Evolutionary conservation across 2,113 vertebrate species (phyloP).

Genomic region (Arizona elegans): DNA sequence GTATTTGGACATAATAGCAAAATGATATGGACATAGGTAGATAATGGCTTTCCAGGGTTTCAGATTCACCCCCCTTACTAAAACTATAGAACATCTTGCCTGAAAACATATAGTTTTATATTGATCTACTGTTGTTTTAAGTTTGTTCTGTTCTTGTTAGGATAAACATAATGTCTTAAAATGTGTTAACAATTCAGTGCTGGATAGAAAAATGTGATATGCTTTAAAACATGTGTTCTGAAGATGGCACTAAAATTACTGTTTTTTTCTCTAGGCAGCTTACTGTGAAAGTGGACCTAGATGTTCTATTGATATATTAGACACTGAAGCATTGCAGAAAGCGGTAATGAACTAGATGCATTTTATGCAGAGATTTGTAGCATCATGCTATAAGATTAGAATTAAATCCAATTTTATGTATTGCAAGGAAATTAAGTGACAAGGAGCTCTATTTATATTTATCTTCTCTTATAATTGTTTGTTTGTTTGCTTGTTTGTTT

Average conservation of each 20-base stretch:
- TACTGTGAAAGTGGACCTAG: background rate
- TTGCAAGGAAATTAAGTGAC: background rate
- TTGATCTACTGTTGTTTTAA: background rate
- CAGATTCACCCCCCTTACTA: background rate
- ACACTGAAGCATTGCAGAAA: background rate
- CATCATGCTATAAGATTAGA: background rate
- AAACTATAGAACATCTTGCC: background rate
- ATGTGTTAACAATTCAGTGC: background rate
- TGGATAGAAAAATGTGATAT: background rate
- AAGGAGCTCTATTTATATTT: background rate
- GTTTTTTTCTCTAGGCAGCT: background rate
- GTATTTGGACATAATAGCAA: background rate
- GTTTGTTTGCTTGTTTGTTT: no score
- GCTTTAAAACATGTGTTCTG: background rate
- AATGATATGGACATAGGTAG: background rate
- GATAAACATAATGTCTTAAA: background rate
- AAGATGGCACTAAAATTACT: background rate
- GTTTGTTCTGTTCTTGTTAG: background rate
- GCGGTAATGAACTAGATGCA: background rate
- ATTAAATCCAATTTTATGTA: background rate
- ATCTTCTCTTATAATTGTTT: no score
- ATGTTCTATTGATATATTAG: background rate
- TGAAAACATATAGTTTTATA: background rate
- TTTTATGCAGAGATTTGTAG: background rate
- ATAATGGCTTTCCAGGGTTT: background rate